Base-by-base conservation (phyloP, 2,113 vertebrate species). In the Glaucomys volans region DNA sequence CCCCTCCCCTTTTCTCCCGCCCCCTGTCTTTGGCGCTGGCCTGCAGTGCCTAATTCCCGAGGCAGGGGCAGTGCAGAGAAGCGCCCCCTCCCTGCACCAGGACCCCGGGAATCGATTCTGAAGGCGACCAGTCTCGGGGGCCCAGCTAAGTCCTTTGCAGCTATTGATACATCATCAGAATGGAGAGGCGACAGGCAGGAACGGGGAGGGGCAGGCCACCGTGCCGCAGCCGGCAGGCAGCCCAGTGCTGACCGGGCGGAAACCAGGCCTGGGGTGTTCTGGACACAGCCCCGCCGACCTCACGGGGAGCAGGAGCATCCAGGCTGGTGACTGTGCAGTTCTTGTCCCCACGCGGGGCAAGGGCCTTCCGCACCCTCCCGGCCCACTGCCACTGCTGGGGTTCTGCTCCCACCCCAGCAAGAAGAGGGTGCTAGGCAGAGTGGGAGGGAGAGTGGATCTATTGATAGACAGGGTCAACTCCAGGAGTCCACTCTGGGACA, bases 111-210 rank as follows among this genome's bases (percentile, higher is more conserved):
- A 90, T 90, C 8, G 13, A 95, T 96, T 92, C 85, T 0, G 14
- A 57, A 72, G 79, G 80, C 8, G 22, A 84, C 81, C 84, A 4
- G 88, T 83, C 24, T 35, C 50, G 14, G 97, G 0, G 0, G 26
- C 0, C 0, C 64, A 50, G 59, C 75, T 50, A 26, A 67, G 79
- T 54, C 76, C 72, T 66, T 24, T 71, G 80, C 52, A 12, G 88
- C n/a, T 94, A 94, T 72, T 92, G 93, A 87, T 76, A 67, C 95
- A 52, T 91, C 71, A 9, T 91, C 62, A 54, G 94, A 89, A 86
- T 7, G 24, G 96, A 88, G 91, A 77, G 44, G 72, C 37, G 0
- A n/a, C n/a, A 0, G 44, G 22, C 40, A 28, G 77, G 37, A 40
- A 24, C 57, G 12, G 54, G 72, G n/a, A 62, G n/a, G 74, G 44